phyloP scores from a whole-genome alignment of 2,888 invertebrate species.

The Cerastoderma edule region DNA sequence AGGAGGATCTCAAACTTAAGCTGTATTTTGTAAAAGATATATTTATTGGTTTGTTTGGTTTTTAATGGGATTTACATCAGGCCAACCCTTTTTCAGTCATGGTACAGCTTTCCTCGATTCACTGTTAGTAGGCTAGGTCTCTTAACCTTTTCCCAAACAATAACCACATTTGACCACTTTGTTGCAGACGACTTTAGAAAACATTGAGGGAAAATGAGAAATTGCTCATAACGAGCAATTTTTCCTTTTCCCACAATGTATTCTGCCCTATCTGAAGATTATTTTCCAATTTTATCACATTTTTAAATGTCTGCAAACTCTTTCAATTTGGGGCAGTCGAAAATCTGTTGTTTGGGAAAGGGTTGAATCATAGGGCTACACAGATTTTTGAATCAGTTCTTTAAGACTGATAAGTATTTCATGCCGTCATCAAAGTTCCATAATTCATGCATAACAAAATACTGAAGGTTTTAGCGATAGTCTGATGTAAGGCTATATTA shows the following conservation, averaged over 20 bases:
- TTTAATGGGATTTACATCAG: too few species aligned
- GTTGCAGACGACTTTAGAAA: constrained; percentile 1
- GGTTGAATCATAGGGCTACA: not conserved
- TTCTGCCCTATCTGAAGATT: not conserved
- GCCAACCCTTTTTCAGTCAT: not conserved
- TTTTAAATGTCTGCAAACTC: not conserved
- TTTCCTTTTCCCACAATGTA: not conserved
- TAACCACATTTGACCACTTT: not conserved
- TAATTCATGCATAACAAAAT: too few species aligned
- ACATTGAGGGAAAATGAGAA: not conserved
- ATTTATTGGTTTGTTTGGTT: too few species aligned
- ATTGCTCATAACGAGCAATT: not conserved
- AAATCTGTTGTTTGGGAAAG: not conserved
- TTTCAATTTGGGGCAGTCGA: not conserved
- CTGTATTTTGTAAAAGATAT: too few species aligned
- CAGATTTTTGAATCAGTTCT: too few species aligned
- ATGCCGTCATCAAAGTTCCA: too few species aligned
- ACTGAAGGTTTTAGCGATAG: too few species aligned
- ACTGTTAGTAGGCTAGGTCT: too few species aligned
- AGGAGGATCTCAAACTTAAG: too few species aligned
- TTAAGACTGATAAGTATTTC: too few species aligned
- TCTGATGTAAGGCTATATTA: too few species aligned
- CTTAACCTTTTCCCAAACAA: constrained; percentile 9
- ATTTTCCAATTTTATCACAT: not conserved
- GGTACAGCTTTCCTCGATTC: not conserved